A percentile compares a stretch with the other conserved stretches of the same genome.
phyloP scores from a whole-genome alignment of 2,888 invertebrate species.

The Conomelus anceps region DNA sequence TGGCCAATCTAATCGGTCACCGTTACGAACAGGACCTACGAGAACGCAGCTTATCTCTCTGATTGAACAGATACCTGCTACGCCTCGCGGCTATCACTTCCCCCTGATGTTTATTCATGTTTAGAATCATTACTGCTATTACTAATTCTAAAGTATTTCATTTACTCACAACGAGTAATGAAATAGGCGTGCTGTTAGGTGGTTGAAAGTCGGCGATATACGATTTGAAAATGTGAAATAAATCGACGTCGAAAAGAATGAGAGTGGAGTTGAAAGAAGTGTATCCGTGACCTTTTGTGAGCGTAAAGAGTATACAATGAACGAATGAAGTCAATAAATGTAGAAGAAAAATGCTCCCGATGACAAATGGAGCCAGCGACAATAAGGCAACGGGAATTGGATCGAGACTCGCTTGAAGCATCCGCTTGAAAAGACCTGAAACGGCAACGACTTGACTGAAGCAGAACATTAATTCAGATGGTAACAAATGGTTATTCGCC shows the following conservation, averaged over 20 bases:
- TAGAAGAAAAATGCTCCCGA: neutral
- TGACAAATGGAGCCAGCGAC: neutral
- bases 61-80: too few relatives aligned
- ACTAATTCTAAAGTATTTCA: too few relatives aligned
- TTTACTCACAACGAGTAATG: too few relatives aligned
- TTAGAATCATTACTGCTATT: too few relatives aligned
- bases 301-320: neutral
- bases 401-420: neutral
- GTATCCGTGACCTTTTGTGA: neutral
- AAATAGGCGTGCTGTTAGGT: neutral
- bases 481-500: neutral
- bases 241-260: neutral
- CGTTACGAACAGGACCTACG: too few relatives aligned
- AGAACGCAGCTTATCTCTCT: too few relatives aligned
- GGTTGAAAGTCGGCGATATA: neutral
- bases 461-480: constrained; percentile 4
- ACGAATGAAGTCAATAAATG: neutral
- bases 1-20: too few relatives aligned
- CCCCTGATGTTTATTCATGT: too few relatives aligned
- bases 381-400: neutral
- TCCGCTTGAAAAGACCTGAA: neutral
- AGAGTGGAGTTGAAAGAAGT: neutral
- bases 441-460: neutral
- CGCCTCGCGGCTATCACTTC: too few relatives aligned
- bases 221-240: neutral